phyloP scores from a whole-genome alignment of 2,113 vertebrate genomes.

The Halichoeres trimaculatus region DNA sequence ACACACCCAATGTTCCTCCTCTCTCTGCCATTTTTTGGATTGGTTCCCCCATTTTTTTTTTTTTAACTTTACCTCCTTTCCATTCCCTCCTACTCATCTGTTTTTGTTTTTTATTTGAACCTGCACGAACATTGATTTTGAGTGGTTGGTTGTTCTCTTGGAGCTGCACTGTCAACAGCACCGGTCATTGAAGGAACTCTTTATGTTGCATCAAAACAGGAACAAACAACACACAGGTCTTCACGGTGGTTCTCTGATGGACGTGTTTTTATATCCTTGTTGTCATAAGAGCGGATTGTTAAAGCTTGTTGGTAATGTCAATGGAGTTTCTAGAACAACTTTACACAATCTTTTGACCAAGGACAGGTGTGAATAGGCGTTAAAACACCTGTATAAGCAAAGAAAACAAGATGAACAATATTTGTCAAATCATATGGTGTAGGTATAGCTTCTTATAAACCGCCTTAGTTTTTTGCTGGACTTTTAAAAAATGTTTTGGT shows the following conservation, averaged over 20 bases:
- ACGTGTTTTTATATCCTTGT: conserved; percentile 87
- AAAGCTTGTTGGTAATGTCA: conserved; percentile 86
- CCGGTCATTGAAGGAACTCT: conserved; percentile 93
- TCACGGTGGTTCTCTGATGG: conserved; percentile 90
- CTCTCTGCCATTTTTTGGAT: conserved; percentile 72
- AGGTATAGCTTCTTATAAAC: conserved; percentile 87
- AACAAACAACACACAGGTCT: conserved; percentile 87
- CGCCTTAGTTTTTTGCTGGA: conserved; percentile 89
- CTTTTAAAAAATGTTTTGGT: conserved; percentile 85
- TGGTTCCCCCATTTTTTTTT: conserved; percentile 45
- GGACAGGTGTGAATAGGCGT: conserved; percentile 76
- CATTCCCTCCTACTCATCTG: conserved; percentile 64
- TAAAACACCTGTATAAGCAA: conserved; percentile 67
- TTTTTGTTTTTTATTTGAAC: conserved; percentile 84
- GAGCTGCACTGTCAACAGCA: conserved; percentile 87
- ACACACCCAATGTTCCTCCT: conserved; percentile 49
- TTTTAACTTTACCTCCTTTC: conserved; percentile 36
- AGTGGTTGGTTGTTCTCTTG: conserved; percentile 93
- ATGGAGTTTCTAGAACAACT: conserved; percentile 84
- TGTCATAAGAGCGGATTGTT: conserved; percentile 85
- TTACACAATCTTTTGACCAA: conserved; percentile 78
- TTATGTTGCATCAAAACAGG: conserved; percentile 86
- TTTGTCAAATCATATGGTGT: conserved; percentile 86
- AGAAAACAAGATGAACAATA: conserved; percentile 83
- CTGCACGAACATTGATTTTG: conserved; percentile 95